Conservation (phyloP, 2,113 vertebrate species). For the Oplegnathus fasciatus region DNA sequence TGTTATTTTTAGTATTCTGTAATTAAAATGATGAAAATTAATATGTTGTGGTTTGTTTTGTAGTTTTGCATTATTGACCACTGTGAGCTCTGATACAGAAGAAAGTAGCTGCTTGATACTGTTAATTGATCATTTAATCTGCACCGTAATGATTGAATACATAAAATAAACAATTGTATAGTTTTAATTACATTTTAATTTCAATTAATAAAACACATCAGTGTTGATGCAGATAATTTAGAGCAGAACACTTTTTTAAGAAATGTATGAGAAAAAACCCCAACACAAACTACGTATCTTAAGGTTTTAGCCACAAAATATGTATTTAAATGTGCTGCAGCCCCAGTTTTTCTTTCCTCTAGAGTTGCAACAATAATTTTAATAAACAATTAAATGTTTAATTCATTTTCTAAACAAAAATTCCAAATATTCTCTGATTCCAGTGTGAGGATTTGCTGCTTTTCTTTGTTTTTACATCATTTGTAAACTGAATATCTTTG, state of each 20-base stretch:
- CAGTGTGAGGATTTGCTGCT: background rate
- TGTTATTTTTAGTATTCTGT: slow-evolving; percentile 88
- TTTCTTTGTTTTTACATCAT: background rate
- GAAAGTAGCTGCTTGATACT: background rate
- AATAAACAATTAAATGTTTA: background rate
- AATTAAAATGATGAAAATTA: slow-evolving; percentile 84
- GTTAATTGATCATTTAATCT: background rate
- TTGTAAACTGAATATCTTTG: background rate
- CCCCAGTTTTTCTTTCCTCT: background rate
- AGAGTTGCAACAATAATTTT: background rate
- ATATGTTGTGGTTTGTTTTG: background rate
- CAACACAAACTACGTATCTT: background rate
- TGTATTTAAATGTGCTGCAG: background rate
- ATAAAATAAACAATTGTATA: background rate
- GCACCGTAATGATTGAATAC: background rate
- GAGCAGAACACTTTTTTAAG: no score
- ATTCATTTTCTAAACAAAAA: background rate
- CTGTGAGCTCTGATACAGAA: background rate
- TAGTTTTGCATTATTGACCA: background rate
- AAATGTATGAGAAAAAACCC: no score
- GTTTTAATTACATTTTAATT: background rate
- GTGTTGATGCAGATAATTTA: background rate
- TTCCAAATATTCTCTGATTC: background rate
- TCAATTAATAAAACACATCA: background rate
- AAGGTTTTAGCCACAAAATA: background rate